Evolutionary conservation across 2,113 vertebrate genomes (phyloP).

Genomic region (Nibea albiflora): DNA sequence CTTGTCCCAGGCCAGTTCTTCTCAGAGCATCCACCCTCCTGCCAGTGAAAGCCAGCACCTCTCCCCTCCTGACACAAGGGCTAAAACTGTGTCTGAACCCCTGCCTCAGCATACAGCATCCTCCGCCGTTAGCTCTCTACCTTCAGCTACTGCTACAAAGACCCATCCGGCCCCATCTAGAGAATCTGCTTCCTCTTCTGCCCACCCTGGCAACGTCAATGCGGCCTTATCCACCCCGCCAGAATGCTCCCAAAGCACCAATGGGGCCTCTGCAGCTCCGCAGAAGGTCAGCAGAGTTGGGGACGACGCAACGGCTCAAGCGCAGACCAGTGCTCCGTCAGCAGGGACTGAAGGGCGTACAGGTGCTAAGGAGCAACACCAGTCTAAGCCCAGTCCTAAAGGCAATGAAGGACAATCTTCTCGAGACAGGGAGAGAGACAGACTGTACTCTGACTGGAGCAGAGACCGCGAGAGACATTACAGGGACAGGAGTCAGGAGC

Average conservation of each 20-base stretch:
- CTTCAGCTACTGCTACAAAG: constrained; percentile 43
- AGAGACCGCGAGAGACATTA: constrained; percentile 63
- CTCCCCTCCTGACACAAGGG: constrained; percentile 56
- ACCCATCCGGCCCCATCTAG: constrained; percentile 20
- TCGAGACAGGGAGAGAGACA: constrained; percentile 53
- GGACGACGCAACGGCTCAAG: constrained; percentile 30
- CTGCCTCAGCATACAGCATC: constrained; percentile 38
- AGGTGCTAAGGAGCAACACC: constrained; percentile 52
- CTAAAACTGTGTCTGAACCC: constrained; percentile 55
- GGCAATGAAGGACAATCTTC: constrained; percentile 44
- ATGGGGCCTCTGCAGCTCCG: constrained; percentile 28
- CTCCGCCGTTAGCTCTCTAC: constrained; percentile 39
- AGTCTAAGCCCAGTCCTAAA: constrained; percentile 54
- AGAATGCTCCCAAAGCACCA: constrained; percentile 29
- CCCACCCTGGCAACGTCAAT: constrained; percentile 26
- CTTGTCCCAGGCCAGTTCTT: constrained; percentile 42
- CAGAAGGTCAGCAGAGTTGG: constrained; percentile 13
- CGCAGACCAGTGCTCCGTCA: constrained; percentile 35
- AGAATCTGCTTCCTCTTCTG: constrained; percentile 40
- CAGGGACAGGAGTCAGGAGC: constrained; percentile 75
- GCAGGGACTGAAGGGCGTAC: constrained; percentile 28
- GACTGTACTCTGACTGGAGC: constrained; percentile 54
- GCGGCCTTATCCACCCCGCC: constrained; percentile 48
- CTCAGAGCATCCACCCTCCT: constrained; percentile 53
- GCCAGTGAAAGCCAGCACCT: constrained; percentile 46